Base-by-base conservation (phyloP, 2,113 vertebrate species). In the Halichoerus grypus region DNA sequence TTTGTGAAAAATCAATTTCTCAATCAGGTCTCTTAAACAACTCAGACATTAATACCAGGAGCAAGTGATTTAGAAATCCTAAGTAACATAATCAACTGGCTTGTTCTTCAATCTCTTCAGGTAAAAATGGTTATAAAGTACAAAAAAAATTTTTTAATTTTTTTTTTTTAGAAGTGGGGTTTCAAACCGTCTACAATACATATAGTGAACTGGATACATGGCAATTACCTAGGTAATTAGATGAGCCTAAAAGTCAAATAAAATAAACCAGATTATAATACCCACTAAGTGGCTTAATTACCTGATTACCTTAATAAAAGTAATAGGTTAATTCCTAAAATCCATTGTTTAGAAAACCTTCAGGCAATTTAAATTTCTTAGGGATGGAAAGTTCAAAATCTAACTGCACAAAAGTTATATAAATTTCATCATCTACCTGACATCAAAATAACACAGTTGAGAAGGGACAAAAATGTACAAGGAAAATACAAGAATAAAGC, bases 261-360 rank as follows among this genome's bases (percentile, higher is more conserved):
- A 95, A 95, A 92, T 79, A 96, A 79, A 39, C 65, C 51, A 94
- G 77, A 94, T 87, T 84, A 71, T 76, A 97, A 97, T 53, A 83
- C 26, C 21, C 31, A 89, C 55, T 83, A 97, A 97, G 82, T 71
- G 19, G n/a, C 90, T 95, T 95, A 94, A 97, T 92, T 96, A 93
- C 26, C 71, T 93, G 31, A 96, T 93, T 97, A 95, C 22, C 59
- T 96, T 96, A 88, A 91, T 84, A 91, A 92, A 96, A 95, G 21
- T 92, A 97, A 88, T 55, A 82, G 46, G 65, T 12, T 95, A 84
- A 95, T 96, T 92, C 67, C 82, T 91, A 97, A 94, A 95, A 95
- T 74, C 53, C 61, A 83, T 12, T 94, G 65, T 74, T 96, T 88
- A 89, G 67, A 88, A 95, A 91, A 91, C 24, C 65, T 86, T 69